Conservation (phyloP, 2,113 vertebrate genomes). For the Daboia siamensis region DNA sequence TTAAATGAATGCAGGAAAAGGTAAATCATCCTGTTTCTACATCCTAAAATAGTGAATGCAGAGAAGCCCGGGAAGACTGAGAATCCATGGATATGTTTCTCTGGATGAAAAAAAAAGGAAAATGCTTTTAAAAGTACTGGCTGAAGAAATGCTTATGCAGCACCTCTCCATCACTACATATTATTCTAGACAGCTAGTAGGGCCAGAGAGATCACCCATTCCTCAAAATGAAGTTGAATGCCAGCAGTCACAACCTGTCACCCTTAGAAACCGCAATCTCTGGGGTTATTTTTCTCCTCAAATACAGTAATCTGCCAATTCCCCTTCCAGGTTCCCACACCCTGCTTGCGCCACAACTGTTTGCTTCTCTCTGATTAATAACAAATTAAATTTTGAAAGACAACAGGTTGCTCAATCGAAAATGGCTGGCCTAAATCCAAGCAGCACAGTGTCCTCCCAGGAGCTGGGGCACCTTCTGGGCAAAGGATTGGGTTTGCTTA, state of each 20-base stretch:
- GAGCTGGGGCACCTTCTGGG: constrained; percentile 41
- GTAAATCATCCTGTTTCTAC: not conserved
- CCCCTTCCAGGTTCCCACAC: not conserved
- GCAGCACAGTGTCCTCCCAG: constrained; percentile 27
- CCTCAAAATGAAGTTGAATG: constrained; percentile 1
- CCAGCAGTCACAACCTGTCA: not conserved
- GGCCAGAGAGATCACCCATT: not conserved
- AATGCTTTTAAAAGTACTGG: not conserved
- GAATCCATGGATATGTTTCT: not conserved
- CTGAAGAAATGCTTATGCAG: not conserved
- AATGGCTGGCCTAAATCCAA: constrained; percentile 41
- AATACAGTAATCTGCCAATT: constrained; percentile 9
- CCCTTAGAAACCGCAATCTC: not conserved
- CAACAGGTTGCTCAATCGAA: constrained; percentile 38
- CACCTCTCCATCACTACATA: not conserved
- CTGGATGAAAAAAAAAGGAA: not conserved
- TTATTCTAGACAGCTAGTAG: not conserved
- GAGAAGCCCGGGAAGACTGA: not conserved
- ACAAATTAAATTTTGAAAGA: constrained; percentile 17
- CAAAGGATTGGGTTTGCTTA: constrained; percentile 11
- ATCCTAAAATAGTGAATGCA: not conserved
- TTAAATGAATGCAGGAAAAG: not conserved
- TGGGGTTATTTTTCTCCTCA: not conserved
- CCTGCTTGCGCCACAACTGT: constrained; percentile 15
- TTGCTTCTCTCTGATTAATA: constrained; percentile 49